Evolutionary conservation across 1,140 invertebrate genomes (phyloP).

Genomic region (Ectropis grisescens): DNA sequence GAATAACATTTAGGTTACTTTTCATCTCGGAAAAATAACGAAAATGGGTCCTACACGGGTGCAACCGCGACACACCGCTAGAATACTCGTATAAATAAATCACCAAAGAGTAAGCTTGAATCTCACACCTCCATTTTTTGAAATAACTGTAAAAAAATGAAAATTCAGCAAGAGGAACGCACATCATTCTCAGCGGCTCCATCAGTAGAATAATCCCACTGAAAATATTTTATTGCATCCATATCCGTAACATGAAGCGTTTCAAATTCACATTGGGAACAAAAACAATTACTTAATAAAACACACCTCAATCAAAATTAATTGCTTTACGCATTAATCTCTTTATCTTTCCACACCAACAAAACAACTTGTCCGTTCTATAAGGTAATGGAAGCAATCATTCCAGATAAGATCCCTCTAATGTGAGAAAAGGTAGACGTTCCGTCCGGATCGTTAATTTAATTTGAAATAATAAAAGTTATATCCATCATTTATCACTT

Average conservation of each 20-base stretch:
- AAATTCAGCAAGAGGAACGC: no score
- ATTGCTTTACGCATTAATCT: conserved; percentile 54
- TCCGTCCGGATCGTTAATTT: conserved; percentile 61
- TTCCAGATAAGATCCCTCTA: conserved; percentile 66
- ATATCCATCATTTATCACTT: conserved; percentile 66
- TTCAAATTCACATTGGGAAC: conserved; percentile 49
- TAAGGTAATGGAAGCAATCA: conserved; percentile 66
- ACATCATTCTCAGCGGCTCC: no score
- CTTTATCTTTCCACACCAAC: conserved; percentile 45
- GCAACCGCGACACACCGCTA: no score
- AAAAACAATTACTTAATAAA: conserved; percentile 70
- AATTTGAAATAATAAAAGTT: conserved; percentile 69
- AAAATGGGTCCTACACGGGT: no score
- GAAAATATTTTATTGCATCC: conserved; percentile 1
- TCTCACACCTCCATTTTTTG: no score
- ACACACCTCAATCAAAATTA: conserved; percentile 65
- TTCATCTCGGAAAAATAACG: no score
- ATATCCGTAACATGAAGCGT: conserved; percentile 37
- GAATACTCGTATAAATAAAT: no score
- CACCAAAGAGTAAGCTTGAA: no score
- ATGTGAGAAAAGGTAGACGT: conserved; percentile 66
- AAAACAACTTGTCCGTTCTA: conserved; percentile 60
- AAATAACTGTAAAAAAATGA: no score
- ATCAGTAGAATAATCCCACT: no score
- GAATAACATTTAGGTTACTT: no score